phyloP scores from a whole-genome alignment of 1,140 invertebrate species.

The Ganaspis sp. region DNA sequence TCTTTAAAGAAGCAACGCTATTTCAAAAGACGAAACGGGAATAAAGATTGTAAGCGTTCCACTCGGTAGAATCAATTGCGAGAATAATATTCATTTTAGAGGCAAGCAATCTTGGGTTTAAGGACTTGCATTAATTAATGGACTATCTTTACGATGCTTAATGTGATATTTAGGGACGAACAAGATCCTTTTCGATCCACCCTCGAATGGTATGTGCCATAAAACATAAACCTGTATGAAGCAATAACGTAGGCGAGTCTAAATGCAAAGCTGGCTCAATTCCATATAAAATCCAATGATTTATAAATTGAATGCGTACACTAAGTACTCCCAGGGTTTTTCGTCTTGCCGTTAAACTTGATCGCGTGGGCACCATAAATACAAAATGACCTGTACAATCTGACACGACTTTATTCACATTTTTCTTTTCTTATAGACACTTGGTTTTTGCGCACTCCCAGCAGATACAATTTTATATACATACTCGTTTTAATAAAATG shows the following conservation, averaged over 20 bases:
- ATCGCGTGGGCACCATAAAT: slow-evolving; percentile 34
- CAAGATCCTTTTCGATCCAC: not conserved
- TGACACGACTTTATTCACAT: not conserved
- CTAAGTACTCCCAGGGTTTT: slow-evolving; percentile 30
- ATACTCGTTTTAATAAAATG: not conserved
- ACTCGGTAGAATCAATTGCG: not conserved
- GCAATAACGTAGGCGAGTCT: slow-evolving; percentile 36
- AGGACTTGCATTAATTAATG: not conserved
- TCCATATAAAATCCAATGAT: slow-evolving; percentile 64
- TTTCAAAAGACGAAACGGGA: too few species aligned
- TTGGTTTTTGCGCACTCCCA: not conserved
- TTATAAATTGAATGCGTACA: slow-evolving; percentile 61
- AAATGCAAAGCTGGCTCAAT: slow-evolving; percentile 65
- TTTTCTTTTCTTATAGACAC: not conserved
- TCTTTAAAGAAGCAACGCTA: too few species aligned
- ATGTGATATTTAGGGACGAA: not conserved
- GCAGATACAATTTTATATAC: not conserved
- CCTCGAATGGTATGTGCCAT: not conserved
- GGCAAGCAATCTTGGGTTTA: not conserved
- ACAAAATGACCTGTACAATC: not conserved
- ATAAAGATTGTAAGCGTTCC: not conserved
- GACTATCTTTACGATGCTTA: slow-evolving; percentile 14
- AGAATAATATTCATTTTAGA: not conserved
- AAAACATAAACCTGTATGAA: slow-evolving; percentile 10
- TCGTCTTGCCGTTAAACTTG: slow-evolving; percentile 40